Base-by-base conservation (phyloP, 2,797 vertebrate species). In the Rhabdophis nuchalis region DNA sequence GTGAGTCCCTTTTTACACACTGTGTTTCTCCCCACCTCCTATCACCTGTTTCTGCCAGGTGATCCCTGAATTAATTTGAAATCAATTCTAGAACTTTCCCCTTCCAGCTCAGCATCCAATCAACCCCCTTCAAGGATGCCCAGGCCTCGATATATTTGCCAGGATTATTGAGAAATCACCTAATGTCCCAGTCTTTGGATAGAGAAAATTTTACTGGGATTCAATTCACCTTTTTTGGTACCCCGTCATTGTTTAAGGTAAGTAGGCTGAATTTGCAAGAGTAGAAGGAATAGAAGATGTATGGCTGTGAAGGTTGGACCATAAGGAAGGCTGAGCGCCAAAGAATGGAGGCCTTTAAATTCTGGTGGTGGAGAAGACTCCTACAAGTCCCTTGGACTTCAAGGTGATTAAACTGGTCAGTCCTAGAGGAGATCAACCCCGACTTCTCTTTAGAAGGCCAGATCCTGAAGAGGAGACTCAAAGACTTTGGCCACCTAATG, bases 191-290 rank as follows among this genome's bases (percentile, higher is more conserved):
- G 58, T 92, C 92, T 89, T 90, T 95, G 54, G 92, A 96, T 88
- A 94, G 95, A 89, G 96, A 96, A 1, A 90, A 64, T 8, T 97
- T 41, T 90, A 97, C 97, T 0, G 98, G 98, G 64, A 96, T 99
- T 90, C 98, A 99, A 95, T 99, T 99, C 95, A 98, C 98, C 50
- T 99, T 99, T 96, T 98, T 98, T 94, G 98, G 97, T 82, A 97
- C 94, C 18, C 90, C 96, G 29, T 97, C 97, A 1, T 98, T 98
- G 60, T 99, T 99, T 96, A 93, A 94, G 98, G 99, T 99, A 98
- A 96, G 92, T 93, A 85, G 6, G 41, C 53, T 1, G 93, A 56
- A 46, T 23, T 82, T 25, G 18, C 36, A 82, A 46, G 36, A 46
- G 6, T 32, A 5, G 68, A 82, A 46, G 36, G 20, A 23, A 5